Conservation (phyloP, 2,888 invertebrate species). For the Volucella zonaria region DNA sequence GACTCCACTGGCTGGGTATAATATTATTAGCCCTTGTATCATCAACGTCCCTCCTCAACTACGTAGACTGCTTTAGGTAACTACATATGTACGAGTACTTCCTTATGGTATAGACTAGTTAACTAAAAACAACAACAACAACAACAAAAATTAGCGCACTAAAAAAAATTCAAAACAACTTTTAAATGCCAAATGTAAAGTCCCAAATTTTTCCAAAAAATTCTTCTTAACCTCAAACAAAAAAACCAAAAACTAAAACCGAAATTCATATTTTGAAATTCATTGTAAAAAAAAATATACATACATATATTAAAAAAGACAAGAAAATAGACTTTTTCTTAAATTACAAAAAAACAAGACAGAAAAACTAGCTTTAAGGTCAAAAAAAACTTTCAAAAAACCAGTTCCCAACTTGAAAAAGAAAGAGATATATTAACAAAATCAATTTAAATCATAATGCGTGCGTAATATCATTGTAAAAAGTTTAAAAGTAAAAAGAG, state of each 20-base stretch:
- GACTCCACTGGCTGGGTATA: slow-evolving; percentile 51
- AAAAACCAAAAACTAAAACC: neutral
- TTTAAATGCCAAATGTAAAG: slow-evolving; percentile 71
- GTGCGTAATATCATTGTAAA: slow-evolving; percentile 65
- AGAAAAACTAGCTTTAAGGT: slow-evolving; percentile 56
- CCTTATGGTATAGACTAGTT: slow-evolving; percentile 9
- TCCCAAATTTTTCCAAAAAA: slow-evolving; percentile 55
- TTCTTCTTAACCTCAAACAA: slow-evolving; percentile 32
- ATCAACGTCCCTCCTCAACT: slow-evolving; percentile 62
- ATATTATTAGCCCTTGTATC: slow-evolving; percentile 50
- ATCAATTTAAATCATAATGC: slow-evolving; percentile 20
- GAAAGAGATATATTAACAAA: neutral
- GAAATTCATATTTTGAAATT: slow-evolving; percentile 31
- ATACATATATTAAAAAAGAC: slow-evolving; percentile 26
- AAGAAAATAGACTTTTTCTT: neutral
- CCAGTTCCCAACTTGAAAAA: slow-evolving; percentile 5
- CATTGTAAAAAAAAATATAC: slow-evolving; percentile 49
- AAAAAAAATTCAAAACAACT: slow-evolving; percentile 46
- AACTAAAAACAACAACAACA: slow-evolving; percentile 16
- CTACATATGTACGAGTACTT: slow-evolving; percentile 20
- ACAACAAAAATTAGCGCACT: slow-evolving; percentile 37
- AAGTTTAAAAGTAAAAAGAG: slow-evolving; percentile 51
- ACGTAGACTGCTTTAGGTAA: slow-evolving; percentile 60
- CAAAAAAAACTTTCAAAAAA: slow-evolving; percentile 33
- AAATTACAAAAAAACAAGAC: neutral